phyloP scores from a whole-genome alignment of 2,113 vertebrate species.

The Halichoeres trimaculatus region DNA sequence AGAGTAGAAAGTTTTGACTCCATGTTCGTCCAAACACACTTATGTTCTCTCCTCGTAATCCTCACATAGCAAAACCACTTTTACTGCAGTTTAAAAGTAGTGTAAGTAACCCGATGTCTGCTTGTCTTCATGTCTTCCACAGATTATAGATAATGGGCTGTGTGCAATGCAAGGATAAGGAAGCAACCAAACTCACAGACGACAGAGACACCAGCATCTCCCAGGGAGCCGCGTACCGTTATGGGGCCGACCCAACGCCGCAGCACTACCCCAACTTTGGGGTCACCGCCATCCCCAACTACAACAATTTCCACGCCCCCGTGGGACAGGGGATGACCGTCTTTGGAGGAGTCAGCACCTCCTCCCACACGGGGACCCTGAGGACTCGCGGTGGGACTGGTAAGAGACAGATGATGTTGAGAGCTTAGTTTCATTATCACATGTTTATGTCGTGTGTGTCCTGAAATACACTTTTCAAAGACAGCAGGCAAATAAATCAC shows the following conservation, averaged over 20 bases:
- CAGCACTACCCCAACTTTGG: conserved; percentile 93
- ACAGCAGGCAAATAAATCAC: too few species aligned
- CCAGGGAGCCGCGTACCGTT: conserved; percentile 91
- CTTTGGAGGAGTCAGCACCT: conserved; percentile 93
- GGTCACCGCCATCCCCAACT: conserved; percentile 94
- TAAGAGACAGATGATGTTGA: conserved; percentile 64
- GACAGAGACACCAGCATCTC: conserved; percentile 89
- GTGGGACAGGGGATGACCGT: conserved; percentile 91
- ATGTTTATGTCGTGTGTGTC: too few species aligned
- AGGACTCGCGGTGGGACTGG: conserved; percentile 93
- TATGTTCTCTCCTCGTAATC: neutral
- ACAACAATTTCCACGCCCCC: conserved; percentile 93
- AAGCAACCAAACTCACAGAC: conserved; percentile 94
- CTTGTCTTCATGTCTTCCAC: conserved; percentile 37
- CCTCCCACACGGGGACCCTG: conserved; percentile 92
- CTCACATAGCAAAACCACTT: neutral
- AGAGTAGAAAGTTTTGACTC: too few species aligned
- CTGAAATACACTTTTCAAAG: too few species aligned
- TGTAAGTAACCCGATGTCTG: neutral
- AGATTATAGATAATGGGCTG: conserved; percentile 99
- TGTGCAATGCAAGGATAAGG: conserved; percentile 99
- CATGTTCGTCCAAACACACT: too few species aligned
- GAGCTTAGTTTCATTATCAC: too few species aligned
- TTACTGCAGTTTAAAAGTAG: neutral
- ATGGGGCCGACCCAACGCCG: conserved; percentile 93